These are phyloP conservation scores for Malacosoma neustria DNA, from an alignment of 2,888 invertebrate species.

Conservation along the genomic window DNA sequence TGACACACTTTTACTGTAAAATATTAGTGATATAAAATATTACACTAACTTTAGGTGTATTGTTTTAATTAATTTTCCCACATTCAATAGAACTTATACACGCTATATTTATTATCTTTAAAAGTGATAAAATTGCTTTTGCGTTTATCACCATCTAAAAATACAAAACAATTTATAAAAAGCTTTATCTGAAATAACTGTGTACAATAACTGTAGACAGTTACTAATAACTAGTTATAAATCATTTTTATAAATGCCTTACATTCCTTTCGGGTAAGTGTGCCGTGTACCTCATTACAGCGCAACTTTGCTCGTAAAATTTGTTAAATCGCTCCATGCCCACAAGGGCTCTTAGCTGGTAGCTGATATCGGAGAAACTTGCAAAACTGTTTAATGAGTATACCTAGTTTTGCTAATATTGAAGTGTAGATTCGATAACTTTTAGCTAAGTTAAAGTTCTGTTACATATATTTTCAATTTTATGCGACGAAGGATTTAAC, in stretches of 20 bases:
- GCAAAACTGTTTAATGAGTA: neutral
- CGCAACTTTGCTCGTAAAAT: slow-evolving; percentile 3
- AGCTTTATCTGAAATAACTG: neutral
- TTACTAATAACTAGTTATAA: neutral
- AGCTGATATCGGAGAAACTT: neutral
- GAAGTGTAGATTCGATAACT: neutral
- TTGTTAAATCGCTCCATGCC: slow-evolving; percentile 4
- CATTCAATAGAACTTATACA: no score
- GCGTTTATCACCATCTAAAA: no score
- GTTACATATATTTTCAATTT: no score
- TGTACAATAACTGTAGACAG: neutral
- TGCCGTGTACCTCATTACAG: slow-evolving; percentile 2
- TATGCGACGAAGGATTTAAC: no score
- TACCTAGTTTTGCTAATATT: neutral
- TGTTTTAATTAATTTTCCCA: no score
- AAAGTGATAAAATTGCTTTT: no score
- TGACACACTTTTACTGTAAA: no score
- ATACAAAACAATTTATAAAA: neutral
- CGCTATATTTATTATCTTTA: no score
- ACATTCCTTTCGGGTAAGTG: neutral
- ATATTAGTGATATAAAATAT: no score
- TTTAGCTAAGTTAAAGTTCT: no score
- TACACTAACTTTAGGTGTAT: no score
- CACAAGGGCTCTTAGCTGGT: neutral
- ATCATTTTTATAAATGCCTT: neutral